Evolutionary conservation across 2,113 vertebrate species (phyloP).

Genomic region (Redunca redunca): DNA sequence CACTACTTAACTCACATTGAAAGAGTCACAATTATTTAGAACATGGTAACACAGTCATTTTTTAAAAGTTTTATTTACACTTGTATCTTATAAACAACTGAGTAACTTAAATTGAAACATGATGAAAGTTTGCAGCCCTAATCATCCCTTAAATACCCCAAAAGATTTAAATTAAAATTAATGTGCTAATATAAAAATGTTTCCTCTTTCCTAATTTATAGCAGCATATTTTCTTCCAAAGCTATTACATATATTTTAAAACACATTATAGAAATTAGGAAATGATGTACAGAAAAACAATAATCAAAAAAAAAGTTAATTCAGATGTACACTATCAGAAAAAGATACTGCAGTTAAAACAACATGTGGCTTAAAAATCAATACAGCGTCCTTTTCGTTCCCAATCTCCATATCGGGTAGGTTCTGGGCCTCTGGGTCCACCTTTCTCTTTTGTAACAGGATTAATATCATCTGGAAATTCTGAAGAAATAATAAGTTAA

Average conservation of each 20-base stretch:
- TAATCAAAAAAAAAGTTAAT: background rate
- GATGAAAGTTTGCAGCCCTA: background rate
- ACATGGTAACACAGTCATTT: background rate
- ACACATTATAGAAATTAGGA: slow-evolving; percentile 7
- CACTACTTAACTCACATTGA: background rate
- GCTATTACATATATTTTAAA: background rate
- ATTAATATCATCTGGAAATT: slow-evolving; percentile 92
- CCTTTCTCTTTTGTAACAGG: slow-evolving; percentile 94
- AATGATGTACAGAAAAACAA: background rate
- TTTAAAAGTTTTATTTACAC: slow-evolving; percentile 39
- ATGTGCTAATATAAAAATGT: background rate
- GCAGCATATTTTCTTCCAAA: slow-evolving; percentile 2
- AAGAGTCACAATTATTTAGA: background rate
- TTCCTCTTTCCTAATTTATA: background rate
- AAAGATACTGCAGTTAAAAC: background rate
- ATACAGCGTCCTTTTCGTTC: slow-evolving; percentile 97
- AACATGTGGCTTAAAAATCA: slow-evolving; percentile 86
- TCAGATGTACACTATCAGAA: slow-evolving; percentile 18
- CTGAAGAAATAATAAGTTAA: slow-evolving; percentile 78
- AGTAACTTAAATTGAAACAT: slow-evolving; percentile 3
- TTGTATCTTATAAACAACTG: slow-evolving; percentile 7
- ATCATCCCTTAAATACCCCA: background rate
- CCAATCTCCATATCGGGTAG: slow-evolving; percentile 98
- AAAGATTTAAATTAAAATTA: background rate
- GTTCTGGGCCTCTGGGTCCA: slow-evolving; percentile 95